These are phyloP conservation scores for Temnothorax ravouxi DNA, from an alignment of 2,888 invertebrate genomes.

Conservation along the genomic window DNA sequence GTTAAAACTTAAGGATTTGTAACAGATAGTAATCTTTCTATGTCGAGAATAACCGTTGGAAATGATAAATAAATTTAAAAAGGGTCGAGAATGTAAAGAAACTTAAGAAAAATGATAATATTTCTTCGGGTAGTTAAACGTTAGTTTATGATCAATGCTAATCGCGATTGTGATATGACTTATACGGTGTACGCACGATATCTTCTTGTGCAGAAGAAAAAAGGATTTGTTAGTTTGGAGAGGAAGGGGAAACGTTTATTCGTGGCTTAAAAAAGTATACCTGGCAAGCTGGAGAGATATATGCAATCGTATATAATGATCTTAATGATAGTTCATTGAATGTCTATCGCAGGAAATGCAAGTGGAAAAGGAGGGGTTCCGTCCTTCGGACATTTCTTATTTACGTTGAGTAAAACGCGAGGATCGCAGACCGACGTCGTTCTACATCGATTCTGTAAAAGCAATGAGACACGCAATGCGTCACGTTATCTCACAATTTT, in stretches of 20 bases:
- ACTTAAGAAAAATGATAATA: neutral
- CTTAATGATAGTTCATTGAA: conserved; percentile 48
- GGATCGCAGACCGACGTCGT: neutral
- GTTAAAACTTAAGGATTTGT: neutral
- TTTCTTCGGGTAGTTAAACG: neutral
- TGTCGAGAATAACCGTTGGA: neutral
- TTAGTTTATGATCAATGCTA: neutral
- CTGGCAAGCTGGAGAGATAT: conserved; percentile 7
- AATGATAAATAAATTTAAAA: neutral
- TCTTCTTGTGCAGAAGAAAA: neutral
- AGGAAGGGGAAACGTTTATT: neutral
- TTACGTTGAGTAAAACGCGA: conserved; percentile 15
- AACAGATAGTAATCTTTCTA: neutral
- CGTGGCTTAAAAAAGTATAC: conserved; percentile 17
- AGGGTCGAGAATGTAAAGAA: neutral
- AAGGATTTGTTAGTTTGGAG: neutral
- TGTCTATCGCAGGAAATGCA: conserved; percentile 43
- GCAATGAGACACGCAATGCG: neutral
- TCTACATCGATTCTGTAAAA: neutral
- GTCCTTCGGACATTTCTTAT: conserved; percentile 32
- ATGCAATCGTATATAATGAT: conserved; percentile 31
- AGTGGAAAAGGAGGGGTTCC: neutral
- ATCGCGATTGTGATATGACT: neutral
- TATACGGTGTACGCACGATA: neutral
- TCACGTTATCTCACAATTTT: conserved; percentile 13